phyloP scores from a whole-genome alignment of 2,797 vertebrate species.

The Notolepis coatsorum region DNA sequence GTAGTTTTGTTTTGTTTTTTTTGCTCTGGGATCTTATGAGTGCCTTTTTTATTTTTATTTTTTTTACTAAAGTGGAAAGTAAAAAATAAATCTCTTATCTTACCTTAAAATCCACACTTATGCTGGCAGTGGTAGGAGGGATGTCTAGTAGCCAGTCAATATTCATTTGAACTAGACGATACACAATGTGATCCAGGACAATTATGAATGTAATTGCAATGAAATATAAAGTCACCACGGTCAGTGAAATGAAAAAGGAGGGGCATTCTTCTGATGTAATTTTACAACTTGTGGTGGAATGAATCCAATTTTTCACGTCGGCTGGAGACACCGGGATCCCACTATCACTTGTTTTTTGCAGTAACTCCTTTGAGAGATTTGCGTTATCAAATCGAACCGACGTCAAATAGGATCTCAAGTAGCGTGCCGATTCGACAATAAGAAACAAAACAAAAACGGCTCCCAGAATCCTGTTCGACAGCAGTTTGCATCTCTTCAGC shows the following conservation, averaged over 20 bases:
- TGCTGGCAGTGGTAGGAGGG: slow-evolving; percentile 76
- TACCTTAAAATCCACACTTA: slow-evolving; percentile 85
- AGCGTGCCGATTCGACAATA: slow-evolving; percentile 81
- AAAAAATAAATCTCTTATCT: no score
- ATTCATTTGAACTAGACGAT: slow-evolving; percentile 73
- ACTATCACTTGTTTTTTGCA: slow-evolving; percentile 38
- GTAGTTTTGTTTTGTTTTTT: no score
- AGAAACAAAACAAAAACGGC: slow-evolving; percentile 83
- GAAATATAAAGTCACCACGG: slow-evolving; percentile 82
- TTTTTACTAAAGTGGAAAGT: no score
- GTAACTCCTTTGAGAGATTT: slow-evolving; percentile 75
- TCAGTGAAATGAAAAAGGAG: slow-evolving; percentile 74
- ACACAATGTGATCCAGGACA: slow-evolving; percentile 82
- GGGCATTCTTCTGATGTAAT: slow-evolving; percentile 82
- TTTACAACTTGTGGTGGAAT: slow-evolving; percentile 63
- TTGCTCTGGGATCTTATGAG: no score
- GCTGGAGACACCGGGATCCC: slow-evolving; percentile 47
- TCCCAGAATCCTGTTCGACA: slow-evolving; percentile 80
- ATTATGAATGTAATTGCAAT: slow-evolving; percentile 75
- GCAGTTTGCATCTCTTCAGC: slow-evolving; percentile 62
- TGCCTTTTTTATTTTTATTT: no score
- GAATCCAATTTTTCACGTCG: slow-evolving; percentile 63
- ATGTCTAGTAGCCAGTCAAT: slow-evolving; percentile 82
- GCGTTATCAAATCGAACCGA: slow-evolving; percentile 87
- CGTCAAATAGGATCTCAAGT: slow-evolving; percentile 88